Evolutionary conservation across 2,888 invertebrate genomes (phyloP), one percentile per base, ranked within the genome.

Genomic region (Psococerastis gibbosa): DNA sequence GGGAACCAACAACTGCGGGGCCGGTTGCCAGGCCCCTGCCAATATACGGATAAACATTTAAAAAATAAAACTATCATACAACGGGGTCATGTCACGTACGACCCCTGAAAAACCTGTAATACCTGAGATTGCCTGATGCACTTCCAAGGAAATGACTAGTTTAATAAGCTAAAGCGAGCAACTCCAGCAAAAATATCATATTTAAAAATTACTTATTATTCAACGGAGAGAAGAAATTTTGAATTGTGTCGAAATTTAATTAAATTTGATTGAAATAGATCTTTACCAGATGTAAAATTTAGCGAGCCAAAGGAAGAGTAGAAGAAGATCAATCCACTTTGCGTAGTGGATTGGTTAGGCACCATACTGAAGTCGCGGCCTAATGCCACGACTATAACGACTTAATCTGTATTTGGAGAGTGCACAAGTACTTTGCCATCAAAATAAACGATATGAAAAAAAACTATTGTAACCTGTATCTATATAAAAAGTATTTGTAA

Each of bases 41-140:
- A 9, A 27, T 27, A 27, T 27, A 27, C 27, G 6, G 27, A 27
- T 27, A 27, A 27, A 27, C 11, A 27, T 27, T 27, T 27, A 6
- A 27, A 27, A 27, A 27, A 27, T 27, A 27, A 27, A 27, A 27
- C 27, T 27, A 27, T 27, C 8, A 27, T 27, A 27, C 27, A 27
- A 6, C 11, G 27, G 27, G 27, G 11, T 11, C 11, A 11, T 27
- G 27, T 27, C 27, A 27, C 27, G 27, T 27, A 27, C 27, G 11
- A 11, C 27, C 27, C 27, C 27, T n/a, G 11, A 27, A 6, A 27
- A 9, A 27, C 27, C 27, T 27, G 27, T 38, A 38, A 18, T 38
- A 38, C 38, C 38, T 38, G 38, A 38, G 38, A 27, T 43, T 43
- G 43, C 43, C 32, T 17, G 32, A 43, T 46, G 32, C 41, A 41